Evolutionary conservation across 2,888 invertebrate species (phyloP), one percentile per base, ranked within the genome.

Genomic region (Trichogramma dendrolimi): DNA sequence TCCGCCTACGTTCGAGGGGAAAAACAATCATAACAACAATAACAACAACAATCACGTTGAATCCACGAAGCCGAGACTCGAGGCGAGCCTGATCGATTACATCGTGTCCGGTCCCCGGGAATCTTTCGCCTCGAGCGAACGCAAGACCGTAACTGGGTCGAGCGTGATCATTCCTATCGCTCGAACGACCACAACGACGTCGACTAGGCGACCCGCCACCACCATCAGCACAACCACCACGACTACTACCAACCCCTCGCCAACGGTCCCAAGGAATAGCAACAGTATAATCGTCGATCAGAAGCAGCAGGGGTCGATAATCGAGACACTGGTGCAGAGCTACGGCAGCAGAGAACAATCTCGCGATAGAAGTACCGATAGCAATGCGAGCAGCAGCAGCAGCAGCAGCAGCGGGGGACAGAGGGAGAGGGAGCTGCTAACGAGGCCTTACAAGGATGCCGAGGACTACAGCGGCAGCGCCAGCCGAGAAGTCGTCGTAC

Each of bases 11-110:
- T 40, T 38, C 1, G 7, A 38, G 14, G 60, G 56, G 46, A 62
- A 52, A 62, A 8, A n/a, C 48, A 44, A 14, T 14, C 43, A 4
- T 4, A 49, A 58, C 60, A 7, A 55, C 14, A 27, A 27, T 2
- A 8, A 14, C 48, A 44, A 14, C 27, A 44, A 4, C 5, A 49
- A 58, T 61, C 7, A 55, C 14, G 49, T 43, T 8, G 51, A 58
- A 43, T 46, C 46, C 2, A 56, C 61, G 4, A 40, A 53, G 7
- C 39, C 51, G 14, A 27, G 27, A 27, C 27, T 27, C 27, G 50
- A 61, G 11, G 67, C 68, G 5, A 67, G 60, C 60, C 39, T 71
- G 50, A 62, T 68, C 27, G 64, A 71, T 64, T 71, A 69, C 58
- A 69, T 71, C 47, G 67, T 71, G 7, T 68, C 69, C 11, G 58